phyloP scores from a whole-genome alignment of 2,888 invertebrate genomes.

The Fragum whitleyi region DNA sequence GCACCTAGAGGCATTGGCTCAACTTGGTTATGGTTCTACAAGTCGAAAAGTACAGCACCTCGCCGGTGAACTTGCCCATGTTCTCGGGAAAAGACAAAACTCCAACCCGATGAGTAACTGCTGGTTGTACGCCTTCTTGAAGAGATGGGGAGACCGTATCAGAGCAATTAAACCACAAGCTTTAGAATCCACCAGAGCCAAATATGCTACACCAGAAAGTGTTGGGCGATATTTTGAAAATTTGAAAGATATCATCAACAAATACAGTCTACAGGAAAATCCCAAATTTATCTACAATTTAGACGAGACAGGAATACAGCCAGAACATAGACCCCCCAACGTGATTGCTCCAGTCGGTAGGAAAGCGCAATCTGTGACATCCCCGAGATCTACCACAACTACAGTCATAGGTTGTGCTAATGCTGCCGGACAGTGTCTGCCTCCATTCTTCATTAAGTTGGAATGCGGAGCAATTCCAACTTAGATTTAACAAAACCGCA shows the following conservation, averaged over 20 bases:
- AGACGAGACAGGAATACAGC: conserved; percentile 38
- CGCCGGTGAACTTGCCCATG: too few species aligned
- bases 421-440: conserved; percentile 33
- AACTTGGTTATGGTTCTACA: too few species aligned
- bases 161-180: background rate
- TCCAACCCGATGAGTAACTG: too few species aligned
- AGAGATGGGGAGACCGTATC: conserved; percentile 9
- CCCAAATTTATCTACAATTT: conserved; percentile 34
- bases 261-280: conserved; percentile 28
- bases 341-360: background rate
- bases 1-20: too few species aligned
- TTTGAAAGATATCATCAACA: conserved; percentile 30
- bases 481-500: too few species aligned
- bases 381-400: background rate
- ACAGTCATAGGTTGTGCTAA: conserved; percentile 11
- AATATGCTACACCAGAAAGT: background rate
- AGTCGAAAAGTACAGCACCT: too few species aligned
- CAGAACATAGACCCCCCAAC: conserved; percentile 31
- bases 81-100: too few species aligned
- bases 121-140: conserved; percentile 30
- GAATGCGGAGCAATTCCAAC: too few species aligned
- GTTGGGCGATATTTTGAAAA: conserved; percentile 5
- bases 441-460: background rate
- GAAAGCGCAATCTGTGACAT: background rate
- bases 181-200: conserved; percentile 7